phyloP scores from a whole-genome alignment of 1,140 invertebrate genomes.

The Drosophila funebris region DNA sequence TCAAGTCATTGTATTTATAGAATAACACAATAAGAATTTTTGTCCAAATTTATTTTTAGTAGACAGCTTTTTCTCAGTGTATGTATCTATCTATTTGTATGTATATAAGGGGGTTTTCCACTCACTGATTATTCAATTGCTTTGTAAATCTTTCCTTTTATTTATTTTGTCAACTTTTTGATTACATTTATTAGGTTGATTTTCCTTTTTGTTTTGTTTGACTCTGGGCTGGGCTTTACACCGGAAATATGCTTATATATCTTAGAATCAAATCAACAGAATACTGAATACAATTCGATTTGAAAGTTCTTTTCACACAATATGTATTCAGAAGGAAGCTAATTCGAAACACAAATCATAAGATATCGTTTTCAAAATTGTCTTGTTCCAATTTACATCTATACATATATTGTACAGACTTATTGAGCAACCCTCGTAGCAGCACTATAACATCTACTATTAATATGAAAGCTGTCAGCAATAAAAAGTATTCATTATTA shows the following conservation, averaged over 20 bases:
- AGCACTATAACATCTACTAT: too few species aligned
- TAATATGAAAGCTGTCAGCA: neutral
- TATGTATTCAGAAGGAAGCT: too few species aligned
- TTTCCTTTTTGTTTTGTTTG: neutral
- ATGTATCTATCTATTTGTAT: neutral
- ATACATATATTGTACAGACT: too few species aligned
- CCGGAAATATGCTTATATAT: neutral
- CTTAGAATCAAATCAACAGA: neutral
- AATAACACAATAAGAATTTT: neutral
- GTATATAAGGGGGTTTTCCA: constrained; percentile 5
- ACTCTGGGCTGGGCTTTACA: neutral
- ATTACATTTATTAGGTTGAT: constrained; percentile 27
- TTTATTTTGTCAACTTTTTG: constrained; percentile 40
- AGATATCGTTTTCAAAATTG: too few species aligned
- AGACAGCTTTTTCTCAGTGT: constrained; percentile 12
- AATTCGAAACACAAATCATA: too few species aligned
- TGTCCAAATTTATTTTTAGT: neutral
- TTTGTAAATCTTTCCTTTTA: constrained; percentile 37
- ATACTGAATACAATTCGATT: neutral
- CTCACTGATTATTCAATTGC: constrained; percentile 43
- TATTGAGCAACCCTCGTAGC: too few species aligned
- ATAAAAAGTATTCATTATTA: neutral
- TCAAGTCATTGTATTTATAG: constrained; percentile 5
- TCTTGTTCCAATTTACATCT: too few species aligned
- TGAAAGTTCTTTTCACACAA: too few species aligned